Percentiles rank a stretch among this genome's conserved stretches.
Conservation (phyloP, 2,888 invertebrate species). For the Trichogramma evanescens region DNA sequence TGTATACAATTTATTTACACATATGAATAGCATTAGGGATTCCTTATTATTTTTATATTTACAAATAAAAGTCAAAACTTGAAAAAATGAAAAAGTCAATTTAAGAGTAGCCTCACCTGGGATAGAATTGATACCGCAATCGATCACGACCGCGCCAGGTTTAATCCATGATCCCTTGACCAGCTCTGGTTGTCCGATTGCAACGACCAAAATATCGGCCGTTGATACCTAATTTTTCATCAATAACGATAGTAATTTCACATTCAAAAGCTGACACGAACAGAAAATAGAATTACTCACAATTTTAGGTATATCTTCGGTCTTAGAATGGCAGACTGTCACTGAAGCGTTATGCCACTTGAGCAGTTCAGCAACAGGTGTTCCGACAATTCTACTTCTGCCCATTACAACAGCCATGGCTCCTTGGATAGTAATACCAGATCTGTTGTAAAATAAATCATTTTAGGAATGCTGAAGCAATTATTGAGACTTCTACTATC, state of each 20-base stretch:
- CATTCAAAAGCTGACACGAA: background rate
- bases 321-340: slow-evolving; percentile 93
- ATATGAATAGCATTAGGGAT: too few species aligned
- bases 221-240: slow-evolving; percentile 52
- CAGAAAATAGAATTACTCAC: slow-evolving; percentile 49
- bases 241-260: background rate
- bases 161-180: slow-evolving; percentile 96
- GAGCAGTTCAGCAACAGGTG: slow-evolving; percentile 86
- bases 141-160: slow-evolving; percentile 95
- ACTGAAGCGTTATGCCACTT: slow-evolving; percentile 97
- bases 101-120: slow-evolving; percentile 55
- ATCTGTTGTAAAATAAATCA: slow-evolving; percentile 42
- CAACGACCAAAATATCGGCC: slow-evolving; percentile 96
- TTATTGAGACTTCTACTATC: background rate
- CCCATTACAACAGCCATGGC: slow-evolving; percentile 89
- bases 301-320: slow-evolving; percentile 69
- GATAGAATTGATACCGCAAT: slow-evolving; percentile 94
- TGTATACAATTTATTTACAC: too few species aligned
- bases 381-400: slow-evolving; percentile 95
- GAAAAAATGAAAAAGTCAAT: background rate
- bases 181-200: slow-evolving; percentile 81
- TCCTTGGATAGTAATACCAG: slow-evolving; percentile 71
- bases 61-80: background rate
- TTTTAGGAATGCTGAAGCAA: background rate
- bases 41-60: too few species aligned